Base-by-base conservation (phyloP, 2,888 invertebrate species). In the Oeneis ivallda region DNA sequence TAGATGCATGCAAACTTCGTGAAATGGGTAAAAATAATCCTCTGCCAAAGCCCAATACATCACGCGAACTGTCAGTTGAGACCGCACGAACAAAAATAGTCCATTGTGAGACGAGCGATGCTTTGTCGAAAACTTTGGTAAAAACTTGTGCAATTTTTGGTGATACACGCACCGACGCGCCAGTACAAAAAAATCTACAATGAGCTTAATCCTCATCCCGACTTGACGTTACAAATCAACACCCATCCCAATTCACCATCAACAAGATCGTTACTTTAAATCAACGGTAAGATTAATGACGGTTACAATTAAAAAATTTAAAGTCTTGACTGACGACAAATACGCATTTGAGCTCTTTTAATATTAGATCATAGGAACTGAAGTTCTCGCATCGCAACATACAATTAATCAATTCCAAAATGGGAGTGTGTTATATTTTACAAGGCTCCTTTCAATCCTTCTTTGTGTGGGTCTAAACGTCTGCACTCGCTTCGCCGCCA, bases 1-100 rank as follows among this genome's bases (percentile, higher is more conserved):
- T 89, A 85, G 90, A 81, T 84, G 89, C 89, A 88, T 88, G 92
- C 89, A 86, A 91, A 91, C 88, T 89, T 90, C 76, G 87, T 89
- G 87, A 89, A 90, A 91, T 87, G 87, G 89, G 89, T 86, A 90
- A 89, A 91, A 90, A 91, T 92, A 92, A 91, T 90, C 90, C 88
- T 83, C 85, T 80, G 79, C 82, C 83, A 81, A 74, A 79, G 82
- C 78, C 86, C 87, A 91, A 92, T 92, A 91, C 91, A 91, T 92
- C 92, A 91, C 89, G 85, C 82, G 77, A 87, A 84, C 87, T 92
- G 91, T 89, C 91, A 91, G 87, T 82, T 71, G 83, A 83, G 82
- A 90, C 91, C 91, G 85, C 91, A 92, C 81, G 86, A 89, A 89
- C 91, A 89, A 89, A 90, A 92, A 91, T 90, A 91, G 79, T 82